Conservation (phyloP, 2,113 vertebrate species). For the Phrynocephalus versicolor region DNA sequence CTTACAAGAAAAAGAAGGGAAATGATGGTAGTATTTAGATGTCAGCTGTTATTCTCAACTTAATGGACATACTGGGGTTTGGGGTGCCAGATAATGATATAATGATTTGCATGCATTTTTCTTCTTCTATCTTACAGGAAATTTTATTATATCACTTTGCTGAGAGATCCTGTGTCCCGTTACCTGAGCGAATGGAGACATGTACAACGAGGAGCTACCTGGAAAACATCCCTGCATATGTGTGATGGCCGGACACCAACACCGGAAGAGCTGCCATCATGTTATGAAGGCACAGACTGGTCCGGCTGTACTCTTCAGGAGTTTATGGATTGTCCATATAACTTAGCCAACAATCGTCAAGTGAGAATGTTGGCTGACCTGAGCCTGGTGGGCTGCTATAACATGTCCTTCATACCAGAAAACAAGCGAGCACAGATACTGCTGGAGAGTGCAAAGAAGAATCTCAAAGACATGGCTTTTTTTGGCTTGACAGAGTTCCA, state of each 20-base stretch:
- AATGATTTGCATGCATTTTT: conserved; percentile 32
- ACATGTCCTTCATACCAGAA: conserved; percentile 96
- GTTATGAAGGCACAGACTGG: conserved; percentile 98
- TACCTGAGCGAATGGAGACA: conserved; percentile 99
- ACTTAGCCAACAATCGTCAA: conserved; percentile 96
- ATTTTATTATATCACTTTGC: conserved; percentile 97
- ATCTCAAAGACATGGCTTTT: conserved; percentile 98
- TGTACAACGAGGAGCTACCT: conserved; percentile 94
- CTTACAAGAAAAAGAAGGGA: not conserved
- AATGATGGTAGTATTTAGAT: not conserved
- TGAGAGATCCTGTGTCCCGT: conserved; percentile 95
- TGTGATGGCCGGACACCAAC: conserved; percentile 96
- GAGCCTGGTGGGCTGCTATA: conserved; percentile 98
- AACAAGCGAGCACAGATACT: conserved; percentile 93
- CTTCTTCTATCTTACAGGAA: conserved; percentile 78
- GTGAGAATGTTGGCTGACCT: conserved; percentile 97
- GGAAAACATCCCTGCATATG: conserved; percentile 99
- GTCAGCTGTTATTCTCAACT: not conserved
- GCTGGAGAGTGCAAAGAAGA: conserved; percentile 97
- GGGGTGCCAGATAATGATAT: not conserved
- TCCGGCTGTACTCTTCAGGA: conserved; percentile 96
- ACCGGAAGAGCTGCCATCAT: conserved; percentile 92
- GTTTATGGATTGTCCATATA: conserved; percentile 99
- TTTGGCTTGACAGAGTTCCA: conserved; percentile 98
- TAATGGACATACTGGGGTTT: not conserved